Evolutionary conservation across 2,888 invertebrate species (phyloP).

Genomic region (Bruchidius siliquastri): DNA sequence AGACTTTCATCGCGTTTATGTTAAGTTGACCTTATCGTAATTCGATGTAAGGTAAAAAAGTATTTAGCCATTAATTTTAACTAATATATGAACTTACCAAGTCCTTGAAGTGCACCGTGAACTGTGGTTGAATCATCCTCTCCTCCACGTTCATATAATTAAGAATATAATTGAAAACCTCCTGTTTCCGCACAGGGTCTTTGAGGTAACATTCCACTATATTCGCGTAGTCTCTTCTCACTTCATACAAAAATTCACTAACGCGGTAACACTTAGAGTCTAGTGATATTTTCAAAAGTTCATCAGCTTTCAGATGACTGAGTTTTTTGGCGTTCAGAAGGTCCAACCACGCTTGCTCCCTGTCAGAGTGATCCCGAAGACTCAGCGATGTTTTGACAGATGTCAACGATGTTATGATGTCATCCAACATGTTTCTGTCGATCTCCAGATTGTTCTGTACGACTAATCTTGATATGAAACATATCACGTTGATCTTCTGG

Average conservation of each 20-base stretch:
- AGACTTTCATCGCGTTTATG: too few relatives aligned
- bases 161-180: slow-evolving; percentile 57
- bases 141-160: slow-evolving; percentile 45
- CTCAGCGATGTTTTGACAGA: slow-evolving; percentile 33
- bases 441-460: slow-evolving; percentile 40
- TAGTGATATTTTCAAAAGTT: slow-evolving; percentile 58
- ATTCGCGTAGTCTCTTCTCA: slow-evolving; percentile 54
- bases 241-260: slow-evolving; percentile 65
- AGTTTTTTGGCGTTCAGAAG: slow-evolving; percentile 60
- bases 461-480: slow-evolving; percentile 43
- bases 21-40: too few relatives aligned
- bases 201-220: slow-evolving; percentile 65
- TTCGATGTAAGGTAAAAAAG: too few relatives aligned
- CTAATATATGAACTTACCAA: slow-evolving; percentile 43
- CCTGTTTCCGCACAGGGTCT: slow-evolving; percentile 58
- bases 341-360: slow-evolving; percentile 70
- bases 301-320: slow-evolving; percentile 53
- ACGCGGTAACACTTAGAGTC: slow-evolving; percentile 66
- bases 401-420: slow-evolving; percentile 51
- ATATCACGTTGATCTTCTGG: slow-evolving; percentile 47
- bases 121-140: slow-evolving; percentile 48
- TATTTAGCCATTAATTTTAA: too few relatives aligned
- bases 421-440: slow-evolving; percentile 52
- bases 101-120: slow-evolving; percentile 48
- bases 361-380: slow-evolving; percentile 57